A percentile compares a stretch with the other conserved stretches of the same genome.
Conservation (phyloP, 2,113 vertebrate genomes). For the Pseudorasbora parva region DNA sequence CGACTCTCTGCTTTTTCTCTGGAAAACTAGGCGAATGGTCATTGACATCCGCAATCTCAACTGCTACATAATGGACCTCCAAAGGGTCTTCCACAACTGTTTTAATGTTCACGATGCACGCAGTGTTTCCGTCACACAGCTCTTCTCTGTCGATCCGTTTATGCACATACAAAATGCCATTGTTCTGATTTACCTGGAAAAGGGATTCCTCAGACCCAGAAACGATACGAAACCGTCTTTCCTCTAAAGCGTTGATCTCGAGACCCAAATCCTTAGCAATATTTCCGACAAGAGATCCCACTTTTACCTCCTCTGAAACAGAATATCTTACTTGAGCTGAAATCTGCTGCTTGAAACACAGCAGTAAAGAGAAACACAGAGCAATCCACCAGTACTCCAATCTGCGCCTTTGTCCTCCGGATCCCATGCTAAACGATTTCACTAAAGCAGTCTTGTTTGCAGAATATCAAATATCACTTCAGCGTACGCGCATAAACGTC, state of each 20-base stretch:
- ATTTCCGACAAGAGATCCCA: slow-evolving; percentile 66
- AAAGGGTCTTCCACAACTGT: slow-evolving; percentile 55
- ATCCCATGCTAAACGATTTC: slow-evolving; percentile 15
- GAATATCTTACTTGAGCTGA: slow-evolving; percentile 51
- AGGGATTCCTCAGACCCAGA: slow-evolving; percentile 57
- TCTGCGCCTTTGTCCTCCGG: slow-evolving; percentile 32
- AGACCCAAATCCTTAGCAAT: slow-evolving; percentile 65
- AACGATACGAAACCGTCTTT: slow-evolving; percentile 54
- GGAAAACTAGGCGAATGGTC: slow-evolving; percentile 53
- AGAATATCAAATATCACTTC: no score
- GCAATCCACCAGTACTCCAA: slow-evolving; percentile 13
- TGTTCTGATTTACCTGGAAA: slow-evolving; percentile 65
- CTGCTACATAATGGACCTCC: slow-evolving; percentile 51
- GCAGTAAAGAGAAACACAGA: slow-evolving; percentile 9
- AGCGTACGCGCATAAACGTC: not conserved
- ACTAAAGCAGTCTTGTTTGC: no score
- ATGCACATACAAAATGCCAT: slow-evolving; percentile 66
- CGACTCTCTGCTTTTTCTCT: slow-evolving; percentile 42
- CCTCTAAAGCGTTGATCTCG: slow-evolving; percentile 50
- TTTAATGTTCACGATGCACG: slow-evolving; percentile 51
- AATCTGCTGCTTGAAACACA: slow-evolving; percentile 29
- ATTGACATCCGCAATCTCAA: slow-evolving; percentile 58
- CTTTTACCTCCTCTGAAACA: slow-evolving; percentile 67
- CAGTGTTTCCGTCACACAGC: slow-evolving; percentile 33
- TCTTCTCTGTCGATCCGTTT: slow-evolving; percentile 59